These are phyloP conservation scores for Tapirus indicus DNA, from an alignment of 2,797 vertebrate genomes.

Conservation along the genomic window DNA sequence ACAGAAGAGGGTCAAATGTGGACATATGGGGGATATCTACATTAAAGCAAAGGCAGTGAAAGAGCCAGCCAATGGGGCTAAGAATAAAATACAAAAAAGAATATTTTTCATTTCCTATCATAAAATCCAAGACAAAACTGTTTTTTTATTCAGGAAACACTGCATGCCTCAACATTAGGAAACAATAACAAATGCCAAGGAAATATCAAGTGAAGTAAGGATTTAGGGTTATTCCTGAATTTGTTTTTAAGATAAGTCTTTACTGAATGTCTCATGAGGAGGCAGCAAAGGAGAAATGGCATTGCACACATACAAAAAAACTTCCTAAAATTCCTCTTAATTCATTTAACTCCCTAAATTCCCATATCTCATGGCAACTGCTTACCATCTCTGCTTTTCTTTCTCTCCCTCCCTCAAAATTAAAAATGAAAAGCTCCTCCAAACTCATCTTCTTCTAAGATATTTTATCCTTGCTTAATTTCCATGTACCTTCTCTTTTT, in stretches of 20 bases:
- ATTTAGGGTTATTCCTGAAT: neutral
- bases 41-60: neutral
- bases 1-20: neutral
- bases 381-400: neutral
- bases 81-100: neutral
- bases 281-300: neutral
- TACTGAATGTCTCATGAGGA: neutral
- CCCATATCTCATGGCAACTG: neutral
- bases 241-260: neutral
- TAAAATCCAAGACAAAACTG: neutral
- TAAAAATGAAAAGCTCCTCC: neutral
- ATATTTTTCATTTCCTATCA: neutral
- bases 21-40: neutral
- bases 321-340: neutral
- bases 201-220: neutral
- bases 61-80: neutral
- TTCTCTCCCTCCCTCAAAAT: neutral
- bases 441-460: neutral
- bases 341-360: neutral
- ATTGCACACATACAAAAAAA: neutral
- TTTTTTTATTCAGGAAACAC: neutral
- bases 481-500: neutral
- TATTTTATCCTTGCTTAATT: neutral
- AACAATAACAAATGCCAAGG: neutral
- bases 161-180: neutral